Conservation (phyloP, 2,888 invertebrate species). For the Drosophila paracracens region DNA sequence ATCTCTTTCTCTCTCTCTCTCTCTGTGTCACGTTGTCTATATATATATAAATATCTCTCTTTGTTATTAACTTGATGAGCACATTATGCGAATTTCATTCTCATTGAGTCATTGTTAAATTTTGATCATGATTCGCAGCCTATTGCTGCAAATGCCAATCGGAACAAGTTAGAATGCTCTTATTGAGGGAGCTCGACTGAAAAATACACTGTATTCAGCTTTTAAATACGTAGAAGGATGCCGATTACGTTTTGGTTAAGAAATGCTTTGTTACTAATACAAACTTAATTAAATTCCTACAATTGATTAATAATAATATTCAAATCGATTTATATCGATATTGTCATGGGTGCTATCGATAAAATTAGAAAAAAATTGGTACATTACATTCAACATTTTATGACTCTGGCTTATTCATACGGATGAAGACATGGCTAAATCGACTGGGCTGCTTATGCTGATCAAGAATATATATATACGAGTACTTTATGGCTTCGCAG, state of each 20-base stretch:
- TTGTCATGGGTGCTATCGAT: neutral
- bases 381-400: neutral
- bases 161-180: constrained; percentile 13
- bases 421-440: too few species aligned
- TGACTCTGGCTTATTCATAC: neutral
- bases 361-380: neutral
- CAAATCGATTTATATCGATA: neutral
- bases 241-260: neutral
- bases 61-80: constrained; percentile 1
- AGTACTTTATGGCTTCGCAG: neutral
- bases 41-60: neutral
- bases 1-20: neutral
- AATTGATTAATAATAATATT: neutral
- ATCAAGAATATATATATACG: neutral
- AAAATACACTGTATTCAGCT: neutral
- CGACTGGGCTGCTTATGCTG: neutral
- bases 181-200: neutral
- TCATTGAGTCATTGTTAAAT: constrained; percentile 55
- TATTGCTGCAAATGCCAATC: constrained; percentile 53
- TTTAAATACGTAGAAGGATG: neutral
- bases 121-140: constrained; percentile 64
- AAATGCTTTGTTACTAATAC: neutral
- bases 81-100: constrained; percentile 12
- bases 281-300: neutral
- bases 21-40: neutral